Evolutionary conservation across 1,140 invertebrate species (phyloP), one percentile per base, ranked within the genome.

Genomic region (Brachystomella parvula): DNA sequence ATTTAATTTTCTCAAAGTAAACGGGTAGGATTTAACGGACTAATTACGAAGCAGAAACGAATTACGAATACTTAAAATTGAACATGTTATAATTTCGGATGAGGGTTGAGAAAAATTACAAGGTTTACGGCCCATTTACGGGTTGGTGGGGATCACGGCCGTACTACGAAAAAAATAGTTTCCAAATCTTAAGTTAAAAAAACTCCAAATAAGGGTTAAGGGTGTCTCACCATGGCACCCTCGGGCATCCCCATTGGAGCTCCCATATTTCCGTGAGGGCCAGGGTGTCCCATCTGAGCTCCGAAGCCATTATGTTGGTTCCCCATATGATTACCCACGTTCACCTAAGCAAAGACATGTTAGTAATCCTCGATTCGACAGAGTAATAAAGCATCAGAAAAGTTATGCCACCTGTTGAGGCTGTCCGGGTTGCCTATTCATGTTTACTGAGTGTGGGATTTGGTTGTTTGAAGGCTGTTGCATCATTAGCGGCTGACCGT

Each of bases 301-400:
- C 49, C 49, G 21, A 15, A 53, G 21, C 49, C 49, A 24, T 53
- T 53, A 6, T 53, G 49, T 29, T 63, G 69, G 28, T 64, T 56
- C 31, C 67, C 49, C 49, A 70, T 57, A 0, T 39, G 59, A 63
- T 53, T 65, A 49, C 63, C 69, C 33, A 59, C 61, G 63, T 68
- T 71, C 44, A 70, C 60, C 69, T 70, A 30, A 0, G 49, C 26
- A 35, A n/a, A n/a, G n/a, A n/a, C n/a, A n/a, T n/a, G n/a, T n/a
- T n/a, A n/a, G n/a, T n/a, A n/a, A n/a, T n/a, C n/a, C n/a, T n/a
- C n/a, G n/a, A n/a, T n/a, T n/a, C n/a, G n/a, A n/a, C n/a, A n/a
- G n/a, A n/a, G n/a, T n/a, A n/a, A n/a, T n/a, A n/a, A n/a, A n/a
- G n/a, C n/a, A n/a, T n/a, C n/a, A n/a, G n/a, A n/a, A n/a, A n/a